Evolutionary conservation across 2,888 invertebrate species (phyloP).

Genomic region (Drosophila testacea): DNA sequence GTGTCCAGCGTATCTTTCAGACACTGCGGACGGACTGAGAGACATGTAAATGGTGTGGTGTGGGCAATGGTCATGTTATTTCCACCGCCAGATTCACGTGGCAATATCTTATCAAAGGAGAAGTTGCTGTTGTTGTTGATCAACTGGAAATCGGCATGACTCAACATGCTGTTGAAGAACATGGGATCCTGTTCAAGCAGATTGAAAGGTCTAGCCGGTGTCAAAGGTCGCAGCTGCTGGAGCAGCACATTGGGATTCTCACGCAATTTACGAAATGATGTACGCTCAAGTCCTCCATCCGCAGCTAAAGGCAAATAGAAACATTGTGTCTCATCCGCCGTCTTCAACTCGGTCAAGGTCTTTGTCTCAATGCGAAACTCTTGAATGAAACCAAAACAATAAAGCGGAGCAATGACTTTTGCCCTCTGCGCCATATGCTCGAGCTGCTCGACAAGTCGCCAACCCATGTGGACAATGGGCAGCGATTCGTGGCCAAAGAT

Average conservation of each 20-base stretch:
- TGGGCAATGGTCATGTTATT: neutral
- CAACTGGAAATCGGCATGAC: conserved; percentile 15
- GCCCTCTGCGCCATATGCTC: neutral
- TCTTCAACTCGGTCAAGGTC: conserved; percentile 76
- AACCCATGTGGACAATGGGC: conserved; percentile 28
- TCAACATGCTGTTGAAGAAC: conserved; percentile 76
- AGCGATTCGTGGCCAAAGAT: conserved; percentile 1
- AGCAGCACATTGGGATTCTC: conserved; percentile 75
- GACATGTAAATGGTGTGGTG: neutral
- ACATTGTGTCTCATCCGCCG: conserved; percentile 58
- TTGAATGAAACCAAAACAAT: conserved; percentile 44
- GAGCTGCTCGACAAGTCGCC: conserved; percentile 1
- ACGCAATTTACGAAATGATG: conserved; percentile 76
- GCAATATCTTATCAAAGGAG: conserved; percentile 7
- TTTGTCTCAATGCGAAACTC: conserved; percentile 79
- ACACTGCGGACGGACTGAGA: conserved; percentile 8
- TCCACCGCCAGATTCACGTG: conserved; percentile 32
- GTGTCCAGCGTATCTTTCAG: neutral
- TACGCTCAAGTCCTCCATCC: conserved; percentile 65
- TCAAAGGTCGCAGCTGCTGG: conserved; percentile 67
- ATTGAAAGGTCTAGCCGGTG: conserved; percentile 66
- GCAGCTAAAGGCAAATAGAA: conserved; percentile 72
- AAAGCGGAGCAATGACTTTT: neutral
- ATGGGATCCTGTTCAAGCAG: conserved; percentile 82
- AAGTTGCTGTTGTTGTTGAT: neutral